A percentile compares a stretch with the other conserved stretches of the same genome.
Evolutionary conservation across 2,797 vertebrate genomes (phyloP).

Genomic region (Eutrigla gurnardus): DNA sequence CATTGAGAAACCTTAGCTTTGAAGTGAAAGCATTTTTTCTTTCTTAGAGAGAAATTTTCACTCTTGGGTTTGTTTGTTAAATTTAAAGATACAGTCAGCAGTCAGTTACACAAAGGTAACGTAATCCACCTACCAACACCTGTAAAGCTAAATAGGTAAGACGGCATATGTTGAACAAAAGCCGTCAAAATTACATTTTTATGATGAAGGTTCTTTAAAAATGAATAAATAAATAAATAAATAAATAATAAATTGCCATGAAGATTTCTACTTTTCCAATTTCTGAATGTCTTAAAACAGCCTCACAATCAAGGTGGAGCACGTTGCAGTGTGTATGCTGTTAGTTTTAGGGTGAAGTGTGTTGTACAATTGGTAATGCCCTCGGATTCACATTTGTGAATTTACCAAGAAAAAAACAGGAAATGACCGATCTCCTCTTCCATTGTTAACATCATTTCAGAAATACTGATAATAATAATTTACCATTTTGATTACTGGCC

Average conservation of each 20-base stretch:
- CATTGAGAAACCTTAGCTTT: not conserved
- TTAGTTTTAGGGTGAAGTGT: not conserved
- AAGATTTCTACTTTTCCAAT: too few species aligned
- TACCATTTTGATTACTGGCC: not conserved
- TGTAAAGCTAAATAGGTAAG: not conserved
- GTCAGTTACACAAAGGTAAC: not conserved
- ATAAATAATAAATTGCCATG: too few species aligned
- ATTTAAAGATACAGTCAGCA: not conserved
- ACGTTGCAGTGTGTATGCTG: not conserved
- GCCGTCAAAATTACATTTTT: not conserved
- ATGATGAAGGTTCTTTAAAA: not conserved
- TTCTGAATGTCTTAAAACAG: not conserved
- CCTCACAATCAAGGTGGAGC: not conserved
- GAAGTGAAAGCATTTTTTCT: not conserved
- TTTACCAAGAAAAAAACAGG: not conserved
- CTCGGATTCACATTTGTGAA: not conserved
- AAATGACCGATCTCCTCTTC: not conserved
- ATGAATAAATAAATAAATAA: not conserved
- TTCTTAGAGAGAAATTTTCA: not conserved
- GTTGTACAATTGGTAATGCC: not conserved
- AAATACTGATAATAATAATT: not conserved
- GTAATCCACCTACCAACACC: not conserved
- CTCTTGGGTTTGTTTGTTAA: not conserved
- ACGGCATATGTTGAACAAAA: not conserved
- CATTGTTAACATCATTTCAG: not conserved